Percentiles rank a stretch among this genome's conserved stretches.
Conservation (phyloP, 2,888 invertebrate species). For the Gymnocheta viridis region DNA sequence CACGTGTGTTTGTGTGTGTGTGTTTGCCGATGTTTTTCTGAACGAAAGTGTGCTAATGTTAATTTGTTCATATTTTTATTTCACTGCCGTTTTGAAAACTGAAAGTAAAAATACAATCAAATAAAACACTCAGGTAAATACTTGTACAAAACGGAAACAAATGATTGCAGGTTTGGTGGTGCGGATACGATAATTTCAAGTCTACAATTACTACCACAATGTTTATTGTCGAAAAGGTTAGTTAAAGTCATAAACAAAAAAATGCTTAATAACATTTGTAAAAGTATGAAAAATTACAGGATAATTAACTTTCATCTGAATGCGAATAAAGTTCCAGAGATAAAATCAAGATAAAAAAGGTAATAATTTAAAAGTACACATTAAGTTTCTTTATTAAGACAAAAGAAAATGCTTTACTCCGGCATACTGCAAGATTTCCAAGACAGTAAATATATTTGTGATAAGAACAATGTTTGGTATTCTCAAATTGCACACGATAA, state of each 20-base stretch:
- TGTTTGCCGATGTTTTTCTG: not conserved
- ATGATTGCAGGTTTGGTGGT: slow-evolving; percentile 20
- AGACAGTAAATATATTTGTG: too few species aligned
- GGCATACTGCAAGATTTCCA: too few species aligned
- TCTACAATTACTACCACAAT: not conserved
- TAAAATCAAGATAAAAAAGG: too few species aligned
- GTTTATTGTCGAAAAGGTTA: not conserved
- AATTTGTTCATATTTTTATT: slow-evolving; percentile 3
- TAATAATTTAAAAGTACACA: too few species aligned
- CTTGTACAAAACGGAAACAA: slow-evolving; percentile 27
- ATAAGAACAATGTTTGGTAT: too few species aligned
- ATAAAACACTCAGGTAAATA: slow-evolving; percentile 31
- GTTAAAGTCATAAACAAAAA: not conserved
- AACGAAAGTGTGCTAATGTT: slow-evolving; percentile 14
- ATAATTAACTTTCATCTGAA: not conserved
- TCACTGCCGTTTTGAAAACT: not conserved
- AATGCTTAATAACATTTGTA: not conserved
- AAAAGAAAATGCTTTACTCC: too few species aligned
- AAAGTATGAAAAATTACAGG: not conserved
- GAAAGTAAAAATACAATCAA: slow-evolving; percentile 12
- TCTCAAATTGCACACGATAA: too few species aligned
- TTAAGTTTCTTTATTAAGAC: too few species aligned
- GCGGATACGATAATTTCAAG: not conserved
- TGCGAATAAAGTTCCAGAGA: not conserved
- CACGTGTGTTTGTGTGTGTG: not conserved